A percentile compares a stretch with the other conserved stretches of the same genome.
Conservation (phyloP, 2,888 invertebrate genomes). For the Drosophila limbata region DNA sequence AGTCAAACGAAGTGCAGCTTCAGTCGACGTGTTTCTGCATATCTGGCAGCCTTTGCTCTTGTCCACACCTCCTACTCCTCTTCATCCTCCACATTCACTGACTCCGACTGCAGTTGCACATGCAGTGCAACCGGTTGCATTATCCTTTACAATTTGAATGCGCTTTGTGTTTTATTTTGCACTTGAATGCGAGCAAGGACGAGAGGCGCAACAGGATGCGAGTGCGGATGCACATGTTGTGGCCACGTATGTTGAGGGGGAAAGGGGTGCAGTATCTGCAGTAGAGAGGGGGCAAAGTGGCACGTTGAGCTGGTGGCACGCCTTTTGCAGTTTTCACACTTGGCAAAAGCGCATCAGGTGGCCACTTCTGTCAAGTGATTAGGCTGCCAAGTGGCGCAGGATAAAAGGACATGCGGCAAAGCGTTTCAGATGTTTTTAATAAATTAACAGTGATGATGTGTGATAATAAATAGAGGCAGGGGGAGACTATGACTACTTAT, state of each 20-base stretch:
- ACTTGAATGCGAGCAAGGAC: slow-evolving; percentile 54
- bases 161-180: slow-evolving; percentile 65
- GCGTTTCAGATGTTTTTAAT: slow-evolving; percentile 50
- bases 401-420: slow-evolving; percentile 29
- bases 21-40: slow-evolving; percentile 61
- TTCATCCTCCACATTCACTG: neutral
- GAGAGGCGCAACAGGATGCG: slow-evolving; percentile 54
- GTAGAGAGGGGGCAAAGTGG: neutral
- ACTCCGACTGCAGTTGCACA: slow-evolving; percentile 62
- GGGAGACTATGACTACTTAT: neutral
- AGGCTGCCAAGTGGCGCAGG: slow-evolving; percentile 36
- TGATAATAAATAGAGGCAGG: slow-evolving; percentile 36
- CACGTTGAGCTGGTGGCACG: slow-evolving; percentile 2
- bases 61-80: slow-evolving; percentile 1
- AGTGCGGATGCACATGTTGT: slow-evolving; percentile 51
- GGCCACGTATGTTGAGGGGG: neutral
- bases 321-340: slow-evolving; percentile 79
- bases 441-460: slow-evolving; percentile 47
- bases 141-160: slow-evolving; percentile 73
- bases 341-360: slow-evolving; percentile 65
- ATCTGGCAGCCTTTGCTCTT: slow-evolving; percentile 39
- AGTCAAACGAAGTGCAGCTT: slow-evolving; percentile 76
- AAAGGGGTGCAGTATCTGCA: neutral
- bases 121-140: slow-evolving; percentile 74
- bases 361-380: slow-evolving; percentile 44